Evolutionary conservation across 2,888 invertebrate species (phyloP), one percentile per base, ranked within the genome.

Genomic region (Yponomeuta sedellus): DNA sequence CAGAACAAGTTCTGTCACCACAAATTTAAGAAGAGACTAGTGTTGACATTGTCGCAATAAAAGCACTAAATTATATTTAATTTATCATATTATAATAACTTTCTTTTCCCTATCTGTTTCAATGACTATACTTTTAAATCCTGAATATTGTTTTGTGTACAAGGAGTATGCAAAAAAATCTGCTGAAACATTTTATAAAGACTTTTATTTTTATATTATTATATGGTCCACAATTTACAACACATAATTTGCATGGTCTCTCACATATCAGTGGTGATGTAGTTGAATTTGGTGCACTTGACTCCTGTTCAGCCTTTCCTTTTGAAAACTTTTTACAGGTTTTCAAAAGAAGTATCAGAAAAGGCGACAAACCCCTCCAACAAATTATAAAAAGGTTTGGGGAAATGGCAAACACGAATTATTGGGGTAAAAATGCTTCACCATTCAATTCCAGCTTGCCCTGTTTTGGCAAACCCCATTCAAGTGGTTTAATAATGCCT

Each of bases 361-460:
- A 83, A 64, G 76, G 76, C 65, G 81, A 83, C 52, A 82, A 83
- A 68, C 71, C 79, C 44, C 73, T 85, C 58, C 70, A 70, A 39
- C 70, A 69, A 68, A 65, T 69, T 25, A 67, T 67, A n/a, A 67
- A 67, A 66, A 67, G 66, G 63, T 66, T 66, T 64, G 66, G 66
- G 64, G 66, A 66, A 66, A 66, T 66, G 34, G 22, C 39, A 20
- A 66, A 66, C 57, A 67, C 67, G 8, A 34, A 63, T 4, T 63
- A n/a, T 28, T 61, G 64, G 66, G 20, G n/a, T n/a, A n/a, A n/a
- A n/a, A n/a, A n/a, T n/a, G n/a, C n/a, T n/a, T n/a, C n/a, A n/a
- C n/a, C n/a, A n/a, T n/a, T n/a, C n/a, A n/a, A n/a, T n/a, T n/a
- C n/a, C n/a, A n/a, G n/a, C n/a, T n/a, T n/a, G n/a, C n/a, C n/a